A percentile compares a stretch with the other conserved stretches of the same genome.
Evolutionary conservation across 1,140 invertebrate species (phyloP).

Genomic region (Battus philenor): DNA sequence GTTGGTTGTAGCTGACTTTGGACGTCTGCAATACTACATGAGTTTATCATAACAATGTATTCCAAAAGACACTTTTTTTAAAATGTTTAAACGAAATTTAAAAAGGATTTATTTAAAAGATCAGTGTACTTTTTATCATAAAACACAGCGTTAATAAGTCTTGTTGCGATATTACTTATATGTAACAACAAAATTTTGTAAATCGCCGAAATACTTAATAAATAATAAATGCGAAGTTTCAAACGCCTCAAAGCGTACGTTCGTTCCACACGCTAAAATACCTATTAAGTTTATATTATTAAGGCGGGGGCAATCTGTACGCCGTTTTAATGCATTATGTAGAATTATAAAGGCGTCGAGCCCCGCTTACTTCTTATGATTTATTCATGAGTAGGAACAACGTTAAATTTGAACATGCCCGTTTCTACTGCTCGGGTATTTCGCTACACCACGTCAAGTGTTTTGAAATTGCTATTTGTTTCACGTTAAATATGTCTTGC

Average conservation of each 20-base stretch:
- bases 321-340: constrained; percentile 73
- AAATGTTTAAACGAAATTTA: too few relatives aligned
- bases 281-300: constrained; percentile 67
- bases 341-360: constrained; percentile 71
- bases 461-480: constrained; percentile 59
- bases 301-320: constrained; percentile 71
- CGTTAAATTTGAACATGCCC: constrained; percentile 69
- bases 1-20: too few relatives aligned
- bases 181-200: too few relatives aligned
- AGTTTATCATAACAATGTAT: too few relatives aligned
- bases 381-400: constrained; percentile 71
- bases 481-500: constrained; percentile 50
- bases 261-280: constrained; percentile 43
- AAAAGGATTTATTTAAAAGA: too few relatives aligned
- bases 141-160: too few relatives aligned
- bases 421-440: constrained; percentile 47
- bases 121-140: too few relatives aligned
- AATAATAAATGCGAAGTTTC: constrained; percentile 10
- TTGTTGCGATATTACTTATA: too few relatives aligned
- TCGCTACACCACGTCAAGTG: constrained; percentile 58
- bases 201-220: too few relatives aligned
- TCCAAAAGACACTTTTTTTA: too few relatives aligned
- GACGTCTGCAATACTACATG: too few relatives aligned
- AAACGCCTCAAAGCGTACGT: constrained; percentile 4
- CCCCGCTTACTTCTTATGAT: constrained; percentile 69